A percentile compares a stretch with the other conserved stretches of the same genome.
Evolutionary conservation across 1,140 invertebrate species (phyloP).

Genomic region (Coelopa frigida): DNA sequence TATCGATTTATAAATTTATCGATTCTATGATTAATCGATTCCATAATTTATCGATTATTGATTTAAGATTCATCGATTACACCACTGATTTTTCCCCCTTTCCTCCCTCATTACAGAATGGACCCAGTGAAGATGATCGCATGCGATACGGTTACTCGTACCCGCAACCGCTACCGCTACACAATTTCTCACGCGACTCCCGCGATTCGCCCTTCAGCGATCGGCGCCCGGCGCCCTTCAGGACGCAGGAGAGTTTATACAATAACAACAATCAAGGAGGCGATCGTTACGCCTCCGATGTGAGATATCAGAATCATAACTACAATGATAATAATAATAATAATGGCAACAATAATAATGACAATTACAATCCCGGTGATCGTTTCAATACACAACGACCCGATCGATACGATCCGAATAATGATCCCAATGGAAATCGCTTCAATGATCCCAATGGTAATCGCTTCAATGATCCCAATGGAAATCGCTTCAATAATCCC

Average conservation of each 20-base stretch:
- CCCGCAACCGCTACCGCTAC: constrained; percentile 19
- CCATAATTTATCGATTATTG: no score
- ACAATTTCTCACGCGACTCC: constrained; percentile 21
- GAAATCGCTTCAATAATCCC: constrained; percentile 10
- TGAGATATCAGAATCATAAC: not conserved
- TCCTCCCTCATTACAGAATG: constrained; percentile 21
- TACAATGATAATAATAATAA: constrained; percentile 17
- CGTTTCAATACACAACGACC: not conserved
- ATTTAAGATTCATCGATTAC: no score
- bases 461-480: constrained; percentile 1
- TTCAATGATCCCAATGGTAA: constrained; percentile 9
- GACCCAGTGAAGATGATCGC: constrained; percentile 39
- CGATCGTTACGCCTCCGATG: constrained; percentile 27
- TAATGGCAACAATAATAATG: constrained; percentile 22
- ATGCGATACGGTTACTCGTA: constrained; percentile 34
- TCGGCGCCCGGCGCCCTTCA: constrained; percentile 16
- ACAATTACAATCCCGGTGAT: constrained; percentile 25
- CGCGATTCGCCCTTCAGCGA: constrained; percentile 36
- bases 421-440: not conserved
- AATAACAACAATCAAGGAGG: constrained; percentile 8
- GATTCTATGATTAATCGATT: no score
- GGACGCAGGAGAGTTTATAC: no score
- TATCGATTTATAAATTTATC: no score
- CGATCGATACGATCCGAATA: not conserved
- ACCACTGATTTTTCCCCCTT: not conserved